Evolutionary conservation across 2,797 vertebrate genomes (phyloP), one percentile per base, ranked within the genome.

Genomic region (Manis crassicaudata): DNA sequence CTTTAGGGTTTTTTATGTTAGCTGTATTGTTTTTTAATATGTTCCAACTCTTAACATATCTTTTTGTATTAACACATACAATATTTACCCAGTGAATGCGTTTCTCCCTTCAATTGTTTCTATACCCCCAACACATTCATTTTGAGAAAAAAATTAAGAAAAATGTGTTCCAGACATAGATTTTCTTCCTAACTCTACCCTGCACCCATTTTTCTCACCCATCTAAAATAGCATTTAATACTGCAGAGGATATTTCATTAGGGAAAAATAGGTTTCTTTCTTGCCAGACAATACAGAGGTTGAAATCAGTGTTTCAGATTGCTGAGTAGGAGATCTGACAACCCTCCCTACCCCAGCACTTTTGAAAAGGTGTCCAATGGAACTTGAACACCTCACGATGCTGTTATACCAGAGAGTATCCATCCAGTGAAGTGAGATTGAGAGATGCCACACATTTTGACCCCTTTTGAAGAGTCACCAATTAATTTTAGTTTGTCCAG

Each of bases 251-350:
- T 70, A 80, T 82, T 95, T 95, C 54, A 40, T 82, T 96, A 67
- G 77, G 37, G 92, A 90, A 73, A 77, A 90, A 46, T 56, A 75
- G 27, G n/a, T 86, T 94, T 92, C 8, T 1, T 92, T 92, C 37
- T 73, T 92, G 29, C 67, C 72, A 90, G 76, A 73, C 20, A 68
- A 81, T 60, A 94, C 35, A 65, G 29, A 70, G 25, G 25, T 75
- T 72, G 88, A 88, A 96, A 88, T 96, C 52, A 46, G 1, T 85
- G 37, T 37, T 87, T 32, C 32, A 62, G 70, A 46, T 27, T 67
- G 52, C 73, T 76, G 92, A 85, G 9, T 67, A 43, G 4, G 58
- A 50, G 16, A 58, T 77, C 87, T 60, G 40, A 81, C 63, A 70
- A 37, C 9, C 25, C 32, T 37, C 6, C 27, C 23, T 93, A 65